phyloP scores from a whole-genome alignment of 1,140 invertebrate species.

The Lycorma delicatula region DNA sequence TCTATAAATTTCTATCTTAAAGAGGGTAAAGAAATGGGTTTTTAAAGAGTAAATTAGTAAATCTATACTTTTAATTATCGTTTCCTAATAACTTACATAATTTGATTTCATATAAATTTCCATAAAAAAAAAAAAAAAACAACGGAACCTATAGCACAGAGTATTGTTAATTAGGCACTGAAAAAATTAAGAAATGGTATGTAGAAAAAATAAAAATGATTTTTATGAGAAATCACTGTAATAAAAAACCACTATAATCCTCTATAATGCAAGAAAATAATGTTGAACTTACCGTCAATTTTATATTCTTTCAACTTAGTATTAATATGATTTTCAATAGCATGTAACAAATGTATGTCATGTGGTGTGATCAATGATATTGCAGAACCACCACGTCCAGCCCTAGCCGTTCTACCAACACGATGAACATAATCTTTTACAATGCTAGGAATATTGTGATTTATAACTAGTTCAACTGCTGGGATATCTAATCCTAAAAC shows the following conservation, averaged over 20 bases:
- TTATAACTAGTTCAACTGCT: constrained; percentile 85
- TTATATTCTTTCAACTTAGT: constrained; percentile 78
- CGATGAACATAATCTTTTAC: constrained; percentile 95
- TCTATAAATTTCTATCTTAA: no score
- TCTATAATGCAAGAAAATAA: constrained; percentile 9
- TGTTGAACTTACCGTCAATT: constrained; percentile 58
- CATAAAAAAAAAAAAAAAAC: neutral
- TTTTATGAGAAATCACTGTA: neutral
- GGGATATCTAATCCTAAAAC: constrained; percentile 63
- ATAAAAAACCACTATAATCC: neutral
- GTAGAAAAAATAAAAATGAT: constrained; percentile 3
- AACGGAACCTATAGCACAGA: neutral
- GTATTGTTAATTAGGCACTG: neutral
- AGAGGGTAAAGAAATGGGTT: no score
- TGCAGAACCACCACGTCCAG: constrained; percentile 75
- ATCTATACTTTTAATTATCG: no score
- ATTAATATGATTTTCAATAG: constrained; percentile 78
- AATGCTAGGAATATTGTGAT: constrained; percentile 82
- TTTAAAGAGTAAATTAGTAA: no score
- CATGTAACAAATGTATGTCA: constrained; percentile 71
- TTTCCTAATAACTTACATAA: no score
- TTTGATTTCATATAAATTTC: no score
- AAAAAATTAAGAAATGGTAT: neutral
- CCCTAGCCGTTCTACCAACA: constrained; percentile 92
- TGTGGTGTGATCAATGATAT: constrained; percentile 87